Evolutionary conservation across 2,888 invertebrate genomes (phyloP).

Genomic region (Brachypterus glaber): DNA sequence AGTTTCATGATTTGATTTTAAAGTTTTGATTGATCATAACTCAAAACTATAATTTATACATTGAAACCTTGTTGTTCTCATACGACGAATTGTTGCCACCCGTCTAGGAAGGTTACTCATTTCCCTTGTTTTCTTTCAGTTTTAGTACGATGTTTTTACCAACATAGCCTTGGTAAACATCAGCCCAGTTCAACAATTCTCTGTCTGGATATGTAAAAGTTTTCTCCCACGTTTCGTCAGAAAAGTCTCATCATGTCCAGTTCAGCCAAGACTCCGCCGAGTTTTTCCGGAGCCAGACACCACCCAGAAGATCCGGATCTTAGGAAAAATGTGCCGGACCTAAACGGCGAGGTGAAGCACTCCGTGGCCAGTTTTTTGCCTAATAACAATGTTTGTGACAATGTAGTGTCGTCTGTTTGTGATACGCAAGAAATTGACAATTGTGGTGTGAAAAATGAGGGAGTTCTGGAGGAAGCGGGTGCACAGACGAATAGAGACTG

Average conservation of each 20-base stretch:
- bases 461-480: constrained; percentile 15
- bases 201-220: constrained; percentile 14
- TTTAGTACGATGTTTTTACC: constrained; percentile 11
- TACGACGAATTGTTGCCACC: too few species aligned
- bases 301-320: too few species aligned
- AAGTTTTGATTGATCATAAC: too few species aligned
- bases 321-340: constrained; percentile 15
- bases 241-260: constrained; percentile 19
- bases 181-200: not conserved
- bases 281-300: constrained; percentile 5
- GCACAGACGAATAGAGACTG: too few species aligned
- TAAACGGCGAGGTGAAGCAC: constrained; percentile 26
- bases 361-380: constrained; percentile 29
- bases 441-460: constrained; percentile 14
- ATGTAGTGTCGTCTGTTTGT: constrained; percentile 23
- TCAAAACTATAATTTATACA: too few species aligned
- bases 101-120: too few species aligned
- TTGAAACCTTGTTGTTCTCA: too few species aligned
- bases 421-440: constrained; percentile 12
- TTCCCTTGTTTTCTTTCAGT: constrained; percentile 1
- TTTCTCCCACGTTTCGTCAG: too few species aligned
- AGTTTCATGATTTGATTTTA: too few species aligned
- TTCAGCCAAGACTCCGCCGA: constrained; percentile 13
- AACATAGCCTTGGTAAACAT: constrained; percentile 5
- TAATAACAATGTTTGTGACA: constrained; percentile 36